Conservation (phyloP, 2,888 invertebrate genomes). For the Polydesmus complanatus region DNA sequence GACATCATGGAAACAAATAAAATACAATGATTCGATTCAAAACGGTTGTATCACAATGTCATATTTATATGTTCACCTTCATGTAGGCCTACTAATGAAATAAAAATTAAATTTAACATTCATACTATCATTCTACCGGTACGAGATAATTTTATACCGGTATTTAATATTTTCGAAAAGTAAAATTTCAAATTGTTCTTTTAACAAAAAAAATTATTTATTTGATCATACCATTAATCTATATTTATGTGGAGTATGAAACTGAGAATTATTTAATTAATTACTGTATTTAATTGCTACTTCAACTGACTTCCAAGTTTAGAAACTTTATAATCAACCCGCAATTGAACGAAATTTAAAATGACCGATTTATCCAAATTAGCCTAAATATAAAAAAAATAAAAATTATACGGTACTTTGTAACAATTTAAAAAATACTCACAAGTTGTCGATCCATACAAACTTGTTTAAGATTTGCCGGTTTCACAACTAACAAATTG, state of each 20-base stretch:
- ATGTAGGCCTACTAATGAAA: too few species aligned
- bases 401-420: not conserved
- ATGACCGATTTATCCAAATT: constrained; percentile 78
- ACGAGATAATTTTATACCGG: too few species aligned
- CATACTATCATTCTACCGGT: too few species aligned
- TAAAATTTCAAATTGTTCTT: too few species aligned
- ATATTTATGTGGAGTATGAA: not conserved
- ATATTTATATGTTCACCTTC: too few species aligned
- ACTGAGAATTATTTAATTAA: not conserved
- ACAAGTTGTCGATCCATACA: constrained; percentile 89
- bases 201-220: too few species aligned
- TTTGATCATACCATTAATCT: not conserved
- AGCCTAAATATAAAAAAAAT: constrained; percentile 48
- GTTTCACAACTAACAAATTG: constrained; percentile 85
- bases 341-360: constrained; percentile 80
- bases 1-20: too few species aligned
- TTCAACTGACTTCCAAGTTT: constrained; percentile 10
- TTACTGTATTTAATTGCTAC: not conserved
- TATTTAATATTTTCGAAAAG: too few species aligned
- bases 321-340: constrained; percentile 79
- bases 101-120: too few species aligned
- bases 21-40: too few species aligned
- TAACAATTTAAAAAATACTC: constrained; percentile 29
- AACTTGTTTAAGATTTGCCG: constrained; percentile 90
- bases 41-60: too few species aligned